Percentiles rank a stretch among this genome's conserved stretches.
Evolutionary conservation across 2,113 vertebrate genomes (phyloP).

Genomic region (Sigmodon hispidus): DNA sequence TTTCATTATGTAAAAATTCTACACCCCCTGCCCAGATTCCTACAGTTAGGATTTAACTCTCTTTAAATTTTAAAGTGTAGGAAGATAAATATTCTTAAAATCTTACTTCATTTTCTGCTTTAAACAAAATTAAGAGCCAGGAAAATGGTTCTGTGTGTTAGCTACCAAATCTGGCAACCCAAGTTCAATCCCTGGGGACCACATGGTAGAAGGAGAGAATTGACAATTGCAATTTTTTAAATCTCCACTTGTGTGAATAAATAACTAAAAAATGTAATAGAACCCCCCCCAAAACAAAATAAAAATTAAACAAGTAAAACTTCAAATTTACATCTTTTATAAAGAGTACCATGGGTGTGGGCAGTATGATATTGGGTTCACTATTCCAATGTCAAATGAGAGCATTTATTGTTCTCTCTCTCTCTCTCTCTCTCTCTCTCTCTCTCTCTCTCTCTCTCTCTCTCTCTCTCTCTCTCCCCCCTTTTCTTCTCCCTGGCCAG

Average conservation of each 20-base stretch:
- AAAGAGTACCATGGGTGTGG: neutral
- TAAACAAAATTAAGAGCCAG: neutral
- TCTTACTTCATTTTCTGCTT: neutral
- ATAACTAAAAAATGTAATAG: neutral
- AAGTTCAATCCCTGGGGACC: neutral
- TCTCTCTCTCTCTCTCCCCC: neutral
- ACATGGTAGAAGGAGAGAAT: neutral
- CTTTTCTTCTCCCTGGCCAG: neutral
- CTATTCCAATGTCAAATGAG: neutral
- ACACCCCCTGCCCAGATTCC: neutral
- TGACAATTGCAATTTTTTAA: neutral
- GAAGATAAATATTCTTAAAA: neutral
- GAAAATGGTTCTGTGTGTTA: neutral
- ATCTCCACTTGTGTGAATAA: neutral
- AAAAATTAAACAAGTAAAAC: neutral
- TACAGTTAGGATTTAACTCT: neutral
- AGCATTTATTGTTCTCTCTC: neutral
- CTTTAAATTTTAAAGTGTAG: neutral
- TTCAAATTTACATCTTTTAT: neutral
- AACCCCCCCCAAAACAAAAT: neutral
- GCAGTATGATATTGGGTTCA: neutral
- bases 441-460: neutral
- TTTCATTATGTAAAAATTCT: neutral
- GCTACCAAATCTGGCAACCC: neutral
- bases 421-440: neutral